Conservation (phyloP, 1,140 invertebrate species). For the Temnothorax curvispinosus region DNA sequence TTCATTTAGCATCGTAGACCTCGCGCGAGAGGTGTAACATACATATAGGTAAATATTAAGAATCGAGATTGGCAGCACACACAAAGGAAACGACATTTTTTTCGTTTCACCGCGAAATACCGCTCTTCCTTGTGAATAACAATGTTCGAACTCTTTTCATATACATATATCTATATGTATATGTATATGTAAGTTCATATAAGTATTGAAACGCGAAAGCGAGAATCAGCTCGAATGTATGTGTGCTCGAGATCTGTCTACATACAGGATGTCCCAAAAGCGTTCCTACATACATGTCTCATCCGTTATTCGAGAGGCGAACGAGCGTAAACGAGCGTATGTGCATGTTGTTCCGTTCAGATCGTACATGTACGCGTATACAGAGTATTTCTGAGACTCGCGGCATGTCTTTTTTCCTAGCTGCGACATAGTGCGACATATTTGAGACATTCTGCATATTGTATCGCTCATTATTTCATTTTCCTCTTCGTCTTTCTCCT, state of each 20-base stretch:
- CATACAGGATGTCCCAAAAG: slow-evolving; percentile 58
- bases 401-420: slow-evolving; percentile 15
- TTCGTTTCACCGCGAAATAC: slow-evolving; percentile 7
- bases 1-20: slow-evolving; percentile 43
- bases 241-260: slow-evolving; percentile 67
- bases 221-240: slow-evolving; percentile 48
- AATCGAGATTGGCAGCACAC: slow-evolving; percentile 65
- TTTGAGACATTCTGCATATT: slow-evolving; percentile 63
- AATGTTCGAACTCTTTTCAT: not conserved
- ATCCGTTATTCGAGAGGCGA: slow-evolving; percentile 45
- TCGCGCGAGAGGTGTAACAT: slow-evolving; percentile 10
- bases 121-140: slow-evolving; percentile 44
- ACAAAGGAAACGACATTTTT: not conserved
- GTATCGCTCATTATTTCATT: slow-evolving; percentile 35
- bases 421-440: not conserved
- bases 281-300: slow-evolving; percentile 27
- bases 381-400: not conserved
- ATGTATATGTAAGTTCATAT: slow-evolving; percentile 5
- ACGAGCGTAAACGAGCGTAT: slow-evolving; percentile 17
- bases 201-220: slow-evolving; percentile 12
- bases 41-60: slow-evolving; percentile 47
- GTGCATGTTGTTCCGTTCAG: slow-evolving; percentile 43
- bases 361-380: slow-evolving; percentile 47
- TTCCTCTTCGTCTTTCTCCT: slow-evolving; percentile 32
- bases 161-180: not conserved